Evolutionary conservation across 1,140 invertebrate species (phyloP).

Genomic region (Neodiprion virginianus): DNA sequence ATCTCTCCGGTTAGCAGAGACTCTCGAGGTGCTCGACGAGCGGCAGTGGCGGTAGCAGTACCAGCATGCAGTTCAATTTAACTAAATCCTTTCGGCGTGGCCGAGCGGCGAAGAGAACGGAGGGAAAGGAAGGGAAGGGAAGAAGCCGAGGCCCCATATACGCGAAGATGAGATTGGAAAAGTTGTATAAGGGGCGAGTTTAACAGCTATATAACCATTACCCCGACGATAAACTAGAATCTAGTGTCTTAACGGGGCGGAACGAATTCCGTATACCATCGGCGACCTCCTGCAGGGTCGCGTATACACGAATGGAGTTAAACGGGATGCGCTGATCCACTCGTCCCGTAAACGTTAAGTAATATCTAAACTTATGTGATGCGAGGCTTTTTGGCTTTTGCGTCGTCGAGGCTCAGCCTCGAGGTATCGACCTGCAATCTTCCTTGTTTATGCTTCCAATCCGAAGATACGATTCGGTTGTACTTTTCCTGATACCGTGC

Average conservation of each 20-base stretch:
- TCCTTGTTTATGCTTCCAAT: too few relatives aligned
- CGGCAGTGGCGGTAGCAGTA: too few relatives aligned
- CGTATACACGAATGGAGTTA: conserved; percentile 55
- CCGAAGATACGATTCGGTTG: too few relatives aligned
- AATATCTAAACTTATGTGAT: not conserved
- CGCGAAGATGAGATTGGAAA: conserved; percentile 65
- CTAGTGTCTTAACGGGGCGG: conserved; percentile 57
- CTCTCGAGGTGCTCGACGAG: too few relatives aligned
- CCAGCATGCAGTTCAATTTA: conserved; percentile 54
- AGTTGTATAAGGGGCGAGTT: conserved; percentile 62
- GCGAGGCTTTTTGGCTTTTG: too few relatives aligned
- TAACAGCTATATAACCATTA: conserved; percentile 65
- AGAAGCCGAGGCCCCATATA: conserved; percentile 32
- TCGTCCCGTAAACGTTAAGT: conserved; percentile 14
- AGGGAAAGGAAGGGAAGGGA: not conserved
- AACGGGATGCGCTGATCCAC: conserved; percentile 40
- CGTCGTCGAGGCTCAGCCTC: too few relatives aligned
- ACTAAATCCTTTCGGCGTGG: conserved; percentile 57
- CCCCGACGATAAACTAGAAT: conserved; percentile 59
- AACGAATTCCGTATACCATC: conserved; percentile 56
- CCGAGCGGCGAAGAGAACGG: conserved; percentile 27
- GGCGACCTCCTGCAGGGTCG: not conserved
- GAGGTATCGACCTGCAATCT: too few relatives aligned
- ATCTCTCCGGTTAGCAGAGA: conserved; percentile 33
- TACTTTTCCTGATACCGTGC: too few relatives aligned